These are phyloP conservation scores for Euwallacea similis DNA, from an alignment of 1,140 invertebrate species.

Conservation along the genomic window DNA sequence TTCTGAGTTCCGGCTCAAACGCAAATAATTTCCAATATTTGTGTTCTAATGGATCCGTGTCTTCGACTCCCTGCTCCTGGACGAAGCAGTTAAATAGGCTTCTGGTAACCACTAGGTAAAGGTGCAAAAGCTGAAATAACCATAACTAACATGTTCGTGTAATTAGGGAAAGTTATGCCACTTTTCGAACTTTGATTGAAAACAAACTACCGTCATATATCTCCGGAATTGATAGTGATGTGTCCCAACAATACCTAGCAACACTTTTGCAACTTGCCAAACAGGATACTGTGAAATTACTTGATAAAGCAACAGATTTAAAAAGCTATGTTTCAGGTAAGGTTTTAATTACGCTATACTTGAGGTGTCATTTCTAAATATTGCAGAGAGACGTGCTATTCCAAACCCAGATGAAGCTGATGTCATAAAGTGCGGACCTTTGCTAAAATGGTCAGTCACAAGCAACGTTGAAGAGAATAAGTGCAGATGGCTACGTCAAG, in stretches of 20 bases:
- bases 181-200: too few relatives aligned
- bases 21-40: constrained; percentile 51
- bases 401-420: not conserved
- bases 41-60: constrained; percentile 67
- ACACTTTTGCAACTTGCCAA: too few relatives aligned
- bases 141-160: too few relatives aligned
- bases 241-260: too few relatives aligned
- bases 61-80: constrained; percentile 60
- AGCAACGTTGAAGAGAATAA: constrained; percentile 59
- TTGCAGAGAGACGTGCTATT: not conserved
- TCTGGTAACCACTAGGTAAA: constrained; percentile 59
- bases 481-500: constrained; percentile 61
- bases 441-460: constrained; percentile 63
- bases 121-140: too few relatives aligned
- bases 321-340: not conserved
- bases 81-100: constrained; percentile 62
- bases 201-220: too few relatives aligned
- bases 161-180: too few relatives aligned
- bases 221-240: too few relatives aligned
- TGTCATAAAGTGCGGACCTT: constrained; percentile 52
- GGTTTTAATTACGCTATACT: too few relatives aligned
- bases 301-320: too few relatives aligned
- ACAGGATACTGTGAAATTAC: too few relatives aligned
- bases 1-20: constrained; percentile 40
- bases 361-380: not conserved